Evolutionary conservation across 2,888 invertebrate genomes (phyloP).

Genomic region (Ochropleura leucogaster): DNA sequence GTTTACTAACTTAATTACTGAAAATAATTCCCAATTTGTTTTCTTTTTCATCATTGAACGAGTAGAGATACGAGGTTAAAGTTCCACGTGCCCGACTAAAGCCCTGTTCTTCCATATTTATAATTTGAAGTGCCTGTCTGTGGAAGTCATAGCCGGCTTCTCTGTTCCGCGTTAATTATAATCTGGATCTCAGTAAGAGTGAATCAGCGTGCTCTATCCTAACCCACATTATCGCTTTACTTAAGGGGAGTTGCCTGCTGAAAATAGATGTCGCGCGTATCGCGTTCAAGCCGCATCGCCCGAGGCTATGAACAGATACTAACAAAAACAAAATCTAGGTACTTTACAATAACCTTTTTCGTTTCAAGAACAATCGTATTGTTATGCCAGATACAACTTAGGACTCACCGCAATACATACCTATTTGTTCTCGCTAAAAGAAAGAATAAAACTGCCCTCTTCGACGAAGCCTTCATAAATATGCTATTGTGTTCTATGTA

Average conservation of each 20-base stretch:
- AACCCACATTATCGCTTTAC: too few species aligned
- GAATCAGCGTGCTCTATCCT: too few species aligned
- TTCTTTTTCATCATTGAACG: background rate
- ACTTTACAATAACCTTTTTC: conserved; percentile 4
- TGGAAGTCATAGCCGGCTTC: background rate
- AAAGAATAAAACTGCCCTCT: conserved; percentile 14
- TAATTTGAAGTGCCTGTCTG: background rate
- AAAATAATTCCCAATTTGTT: background rate
- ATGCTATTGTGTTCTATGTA: conserved; percentile 36
- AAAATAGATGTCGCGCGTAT: background rate
- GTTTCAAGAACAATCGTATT: conserved; percentile 11
- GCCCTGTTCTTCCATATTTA: background rate
- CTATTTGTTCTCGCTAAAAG: conserved; percentile 15
- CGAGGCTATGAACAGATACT: background rate
- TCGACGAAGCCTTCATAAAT: conserved; percentile 18
- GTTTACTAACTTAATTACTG: background rate
- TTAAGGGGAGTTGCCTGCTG: background rate
- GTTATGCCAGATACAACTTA: conserved; percentile 4
- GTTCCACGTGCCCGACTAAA: background rate
- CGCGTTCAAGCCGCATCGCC: background rate
- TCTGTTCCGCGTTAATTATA: background rate
- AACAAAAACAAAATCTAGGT: background rate
- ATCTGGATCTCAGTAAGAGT: background rate
- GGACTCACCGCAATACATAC: background rate
- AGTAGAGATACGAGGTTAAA: background rate